Base-by-base conservation (phyloP, 2,113 vertebrate species). In the Scomber japonicus region DNA sequence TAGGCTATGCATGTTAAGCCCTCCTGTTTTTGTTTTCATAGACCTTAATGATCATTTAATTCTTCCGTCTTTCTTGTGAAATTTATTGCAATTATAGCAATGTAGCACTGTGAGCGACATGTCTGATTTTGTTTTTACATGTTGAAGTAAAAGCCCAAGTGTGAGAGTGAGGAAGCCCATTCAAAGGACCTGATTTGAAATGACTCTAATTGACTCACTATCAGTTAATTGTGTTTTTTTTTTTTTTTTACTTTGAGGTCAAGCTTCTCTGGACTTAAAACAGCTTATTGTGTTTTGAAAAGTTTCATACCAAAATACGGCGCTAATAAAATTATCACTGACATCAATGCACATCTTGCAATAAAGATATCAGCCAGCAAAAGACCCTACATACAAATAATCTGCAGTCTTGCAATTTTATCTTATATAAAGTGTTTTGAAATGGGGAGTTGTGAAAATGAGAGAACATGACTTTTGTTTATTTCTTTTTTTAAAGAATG, bases 61-160 rank as follows among this genome's bases (percentile, higher is more conserved):
- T 72, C 51, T 75, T 85, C 65, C 0, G 14, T 72, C 49, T 80
- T 77, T 35, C 64, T 71, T 76, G 64, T 55, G 54, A 31, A 44
- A 71, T 75, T 15, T 59, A 69, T 59, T 65, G 77, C 64, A 80
- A 56, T 76, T 67, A 68, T 80, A 70, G 49, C 17, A 15, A 16
- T 59, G 72, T 82, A 75, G 87, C 54, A 46, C 49, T 64, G 49
- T 75, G 75, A 53, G 45, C 27, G 13, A 11, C 24, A 21, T 59
- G 61, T 68, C 51, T 80, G 31, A 56, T 15, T n/a, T 71, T 62
- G 53, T 70, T 59, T 45, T 31, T 35, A n/a, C 8, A 45, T 70
- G 61, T 67, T 54, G n/a, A 31, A 61, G 67, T 53, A 21, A 65
- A 70, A 81, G n/a, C 66, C 70, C 3, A 16, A 48, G 49, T 75